These are phyloP conservation scores for Epinotia nisella DNA, from an alignment of 2,888 invertebrate species.

Conservation along the genomic window DNA sequence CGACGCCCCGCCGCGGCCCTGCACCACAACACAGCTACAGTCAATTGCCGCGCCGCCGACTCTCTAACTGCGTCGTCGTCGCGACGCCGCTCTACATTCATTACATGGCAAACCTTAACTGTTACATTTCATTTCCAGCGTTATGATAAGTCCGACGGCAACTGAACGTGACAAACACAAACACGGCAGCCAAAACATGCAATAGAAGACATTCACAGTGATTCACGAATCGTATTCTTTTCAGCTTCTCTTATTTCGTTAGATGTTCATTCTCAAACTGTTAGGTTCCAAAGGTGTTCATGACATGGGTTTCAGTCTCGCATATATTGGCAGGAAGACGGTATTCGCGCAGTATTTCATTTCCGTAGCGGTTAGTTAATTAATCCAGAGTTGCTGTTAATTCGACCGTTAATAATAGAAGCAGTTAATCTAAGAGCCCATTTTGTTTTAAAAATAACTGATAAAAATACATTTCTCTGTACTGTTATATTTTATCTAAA, in stretches of 20 bases:
- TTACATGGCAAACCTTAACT: conserved; percentile 32
- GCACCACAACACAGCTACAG: conserved; percentile 48
- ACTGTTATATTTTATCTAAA: not conserved
- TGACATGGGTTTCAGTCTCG: conserved; percentile 64
- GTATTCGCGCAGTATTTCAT: conserved; percentile 68
- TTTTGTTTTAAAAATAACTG: conserved; percentile 23
- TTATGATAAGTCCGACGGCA: conserved; percentile 50
- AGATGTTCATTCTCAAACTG: conserved; percentile 77
- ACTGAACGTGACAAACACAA: conserved; percentile 74
- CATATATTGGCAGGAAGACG: conserved; percentile 81
- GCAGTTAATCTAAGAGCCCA: conserved; percentile 36
- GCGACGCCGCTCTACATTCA: conserved; percentile 18
- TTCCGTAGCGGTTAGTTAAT: conserved; percentile 37
- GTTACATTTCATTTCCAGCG: conserved; percentile 34
- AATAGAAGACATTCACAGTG: conserved; percentile 76
- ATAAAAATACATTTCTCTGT: conserved; percentile 1
- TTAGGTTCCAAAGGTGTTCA: conserved; percentile 69
- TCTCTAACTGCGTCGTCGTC: not conserved
- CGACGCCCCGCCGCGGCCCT: conserved; percentile 75
- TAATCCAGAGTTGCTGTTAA: conserved; percentile 52
- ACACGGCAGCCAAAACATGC: conserved; percentile 79
- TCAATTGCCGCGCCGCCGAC: not conserved
- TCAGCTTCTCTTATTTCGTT: conserved; percentile 74
- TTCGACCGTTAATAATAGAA: conserved; percentile 54
- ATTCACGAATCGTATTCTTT: conserved; percentile 64